phyloP scores from a whole-genome alignment of 2,797 vertebrate species.

The Acanthurus leucopareius region DNA sequence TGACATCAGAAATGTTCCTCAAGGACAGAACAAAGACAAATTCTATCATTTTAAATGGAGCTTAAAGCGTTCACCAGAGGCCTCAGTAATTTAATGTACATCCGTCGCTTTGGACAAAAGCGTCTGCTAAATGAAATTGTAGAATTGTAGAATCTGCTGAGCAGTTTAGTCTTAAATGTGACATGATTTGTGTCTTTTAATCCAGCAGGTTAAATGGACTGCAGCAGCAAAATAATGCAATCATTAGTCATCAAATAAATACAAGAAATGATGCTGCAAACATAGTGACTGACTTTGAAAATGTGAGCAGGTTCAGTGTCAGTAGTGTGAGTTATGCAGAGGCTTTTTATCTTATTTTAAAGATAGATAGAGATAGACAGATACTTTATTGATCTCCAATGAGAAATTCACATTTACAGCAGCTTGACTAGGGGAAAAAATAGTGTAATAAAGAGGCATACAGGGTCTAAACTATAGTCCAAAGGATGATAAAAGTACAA shows the following conservation, averaged over 20 bases:
- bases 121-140: too few relatives aligned
- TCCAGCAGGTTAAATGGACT: fast-evolving
- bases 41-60: background rate
- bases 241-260: background rate
- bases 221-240: background rate
- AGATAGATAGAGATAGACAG: too few relatives aligned
- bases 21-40: background rate
- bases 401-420: too few relatives aligned
- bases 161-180: background rate
- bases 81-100: background rate
- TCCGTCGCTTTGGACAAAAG: too few relatives aligned
- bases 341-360: background rate
- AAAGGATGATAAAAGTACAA: too few relatives aligned
- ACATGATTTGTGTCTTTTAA: background rate
- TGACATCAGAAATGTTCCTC: background rate
- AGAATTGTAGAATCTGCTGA: too few relatives aligned
- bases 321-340: too few relatives aligned
- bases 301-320: fast-evolving
- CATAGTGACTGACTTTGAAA: background rate
- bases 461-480: too few relatives aligned
- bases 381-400: too few relatives aligned
- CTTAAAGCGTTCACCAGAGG: background rate
- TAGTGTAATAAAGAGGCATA: too few relatives aligned
- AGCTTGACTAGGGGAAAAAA: too few relatives aligned
- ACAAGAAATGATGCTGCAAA: background rate